phyloP scores from a whole-genome alignment of 2,797 vertebrate genomes.

The Danio jaintianensis region DNA sequence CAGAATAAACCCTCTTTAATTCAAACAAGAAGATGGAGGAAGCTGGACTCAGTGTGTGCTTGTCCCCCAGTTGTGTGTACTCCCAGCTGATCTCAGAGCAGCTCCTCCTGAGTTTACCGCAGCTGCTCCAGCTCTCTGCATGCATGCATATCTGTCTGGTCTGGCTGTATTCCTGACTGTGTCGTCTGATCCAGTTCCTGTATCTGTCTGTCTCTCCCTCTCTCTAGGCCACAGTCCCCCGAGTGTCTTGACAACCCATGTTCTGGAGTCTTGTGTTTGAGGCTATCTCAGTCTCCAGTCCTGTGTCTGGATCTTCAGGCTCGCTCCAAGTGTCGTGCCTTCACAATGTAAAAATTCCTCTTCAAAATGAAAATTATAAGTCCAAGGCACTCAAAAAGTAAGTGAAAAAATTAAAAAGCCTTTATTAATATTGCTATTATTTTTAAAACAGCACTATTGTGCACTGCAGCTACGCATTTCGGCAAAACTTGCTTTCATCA shows the following conservation, averaged over 20 bases:
- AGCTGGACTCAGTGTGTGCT: too few relatives aligned
- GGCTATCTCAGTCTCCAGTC: background rate
- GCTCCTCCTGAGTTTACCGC: constrained; percentile 1
- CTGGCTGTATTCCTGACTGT: background rate
- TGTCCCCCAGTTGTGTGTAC: background rate
- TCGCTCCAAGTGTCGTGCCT: background rate
- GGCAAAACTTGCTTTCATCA: too few relatives aligned
- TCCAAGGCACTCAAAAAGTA: too few relatives aligned
- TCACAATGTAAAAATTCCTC: too few relatives aligned
- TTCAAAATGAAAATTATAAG: too few relatives aligned
- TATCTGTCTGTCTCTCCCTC: background rate
- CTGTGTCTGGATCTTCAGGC: background rate
- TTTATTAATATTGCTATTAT: too few relatives aligned
- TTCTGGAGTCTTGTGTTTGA: background rate
- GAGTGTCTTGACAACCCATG: background rate
- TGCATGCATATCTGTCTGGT: background rate
- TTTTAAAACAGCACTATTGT: too few relatives aligned
- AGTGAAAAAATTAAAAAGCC: too few relatives aligned
- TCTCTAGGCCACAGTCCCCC: background rate
- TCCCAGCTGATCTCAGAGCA: constrained; percentile 1
- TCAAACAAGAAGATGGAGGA: background rate
- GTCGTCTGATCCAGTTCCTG: background rate
- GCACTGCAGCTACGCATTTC: too few relatives aligned
- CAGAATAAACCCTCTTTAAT: background rate
- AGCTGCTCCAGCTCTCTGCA: background rate